phyloP scores from a whole-genome alignment of 2,797 vertebrate genomes.

The Lagocephalus sceleratus region DNA sequence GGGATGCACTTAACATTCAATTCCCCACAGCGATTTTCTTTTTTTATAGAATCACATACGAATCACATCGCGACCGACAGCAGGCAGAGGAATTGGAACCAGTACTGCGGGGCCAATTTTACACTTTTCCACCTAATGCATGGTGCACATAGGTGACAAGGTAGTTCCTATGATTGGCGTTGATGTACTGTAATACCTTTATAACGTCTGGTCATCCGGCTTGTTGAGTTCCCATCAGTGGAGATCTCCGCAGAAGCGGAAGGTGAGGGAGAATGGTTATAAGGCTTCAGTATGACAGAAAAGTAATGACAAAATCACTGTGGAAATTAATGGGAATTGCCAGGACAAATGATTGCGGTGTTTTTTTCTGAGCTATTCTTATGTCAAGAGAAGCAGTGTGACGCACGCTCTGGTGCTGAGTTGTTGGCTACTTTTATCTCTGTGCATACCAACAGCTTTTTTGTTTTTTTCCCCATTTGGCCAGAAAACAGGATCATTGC shows the following conservation, averaged over 20 bases:
- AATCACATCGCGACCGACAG: constrained; percentile 21
- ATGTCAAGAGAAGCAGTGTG: constrained; percentile 63
- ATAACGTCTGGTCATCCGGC: no score
- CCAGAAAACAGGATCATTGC: constrained; percentile 46
- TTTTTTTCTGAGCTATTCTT: constrained; percentile 62
- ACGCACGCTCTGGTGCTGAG: constrained; percentile 75
- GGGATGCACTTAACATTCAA: constrained; percentile 38
- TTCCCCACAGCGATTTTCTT: constrained; percentile 29
- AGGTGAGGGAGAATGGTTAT: constrained; percentile 36
- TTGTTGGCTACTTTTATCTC: constrained; percentile 58
- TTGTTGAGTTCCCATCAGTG: no score
- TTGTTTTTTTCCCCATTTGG: neutral
- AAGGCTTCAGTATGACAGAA: constrained; percentile 49
- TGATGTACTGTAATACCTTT: constrained; percentile 20
- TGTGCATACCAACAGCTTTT: constrained; percentile 9
- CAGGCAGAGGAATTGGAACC: constrained; percentile 16
- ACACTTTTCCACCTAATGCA: constrained; percentile 25
- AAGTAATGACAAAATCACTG: constrained; percentile 60
- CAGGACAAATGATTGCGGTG: constrained; percentile 33
- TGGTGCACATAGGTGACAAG: constrained; percentile 35
- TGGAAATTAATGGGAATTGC: constrained; percentile 37
- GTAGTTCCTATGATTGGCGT: constrained; percentile 57
- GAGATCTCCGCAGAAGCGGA: constrained; percentile 31
- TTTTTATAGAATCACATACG: constrained; percentile 7
- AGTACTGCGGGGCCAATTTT: constrained; percentile 17